Evolutionary conservation across 2,113 vertebrate genomes (phyloP).

Genomic region (Tyto alba): DNA sequence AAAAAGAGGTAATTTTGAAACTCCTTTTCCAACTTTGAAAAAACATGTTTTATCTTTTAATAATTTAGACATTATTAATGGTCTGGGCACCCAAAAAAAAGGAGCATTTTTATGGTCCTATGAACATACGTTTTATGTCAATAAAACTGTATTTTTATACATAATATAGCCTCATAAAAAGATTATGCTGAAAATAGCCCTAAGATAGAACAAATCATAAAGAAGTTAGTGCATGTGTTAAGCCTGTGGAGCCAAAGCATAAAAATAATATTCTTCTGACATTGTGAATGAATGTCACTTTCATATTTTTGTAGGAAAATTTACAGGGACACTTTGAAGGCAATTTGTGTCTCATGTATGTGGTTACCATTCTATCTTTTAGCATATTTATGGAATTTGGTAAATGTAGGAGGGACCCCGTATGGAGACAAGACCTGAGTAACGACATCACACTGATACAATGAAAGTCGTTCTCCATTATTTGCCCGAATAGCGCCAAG

Average conservation of each 20-base stretch:
- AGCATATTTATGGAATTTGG: not conserved
- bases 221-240: conserved; percentile 57
- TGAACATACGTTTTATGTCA: conserved; percentile 23
- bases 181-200: conserved; percentile 34
- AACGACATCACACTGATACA: too few relatives aligned
- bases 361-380: not conserved
- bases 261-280: conserved; percentile 61
- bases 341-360: not conserved
- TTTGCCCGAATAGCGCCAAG: too few relatives aligned
- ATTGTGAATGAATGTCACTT: conserved; percentile 56
- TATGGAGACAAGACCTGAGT: too few relatives aligned
- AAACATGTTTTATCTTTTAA: not conserved
- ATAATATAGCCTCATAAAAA: conserved; percentile 28
- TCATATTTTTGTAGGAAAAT: conserved; percentile 48
- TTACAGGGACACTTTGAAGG: conserved; percentile 39
- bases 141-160: conserved; percentile 50
- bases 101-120: not conserved
- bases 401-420: too few relatives aligned
- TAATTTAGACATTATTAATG: not conserved
- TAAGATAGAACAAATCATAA: conserved; percentile 53
- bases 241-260: conserved; percentile 30
- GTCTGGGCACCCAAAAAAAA: not conserved
- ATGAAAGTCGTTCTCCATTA: too few relatives aligned
- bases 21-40: not conserved
- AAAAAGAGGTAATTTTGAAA: not conserved